Conservation (phyloP, 2,888 invertebrate genomes). For the Empis stercorea region DNA sequence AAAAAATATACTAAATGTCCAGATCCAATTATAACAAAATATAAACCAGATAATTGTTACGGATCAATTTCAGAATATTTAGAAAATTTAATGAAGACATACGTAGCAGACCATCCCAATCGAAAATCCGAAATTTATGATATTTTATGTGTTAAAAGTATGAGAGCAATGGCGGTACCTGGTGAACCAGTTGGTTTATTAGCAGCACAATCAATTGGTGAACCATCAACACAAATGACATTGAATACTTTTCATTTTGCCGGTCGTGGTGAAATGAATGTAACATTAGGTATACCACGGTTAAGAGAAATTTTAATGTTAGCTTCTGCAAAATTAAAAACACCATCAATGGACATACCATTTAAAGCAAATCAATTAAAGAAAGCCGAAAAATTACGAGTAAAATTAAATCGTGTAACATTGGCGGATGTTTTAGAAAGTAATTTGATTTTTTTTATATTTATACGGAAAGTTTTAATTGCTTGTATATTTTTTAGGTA, state of each 20-base stretch:
- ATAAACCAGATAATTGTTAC: constrained; percentile 61
- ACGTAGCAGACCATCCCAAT: constrained; percentile 38
- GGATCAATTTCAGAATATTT: constrained; percentile 77
- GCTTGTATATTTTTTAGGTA: constrained; percentile 21
- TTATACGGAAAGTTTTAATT: background rate
- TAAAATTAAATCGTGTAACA: constrained; percentile 63
- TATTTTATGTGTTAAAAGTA: constrained; percentile 61
- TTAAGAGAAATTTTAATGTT: constrained; percentile 94
- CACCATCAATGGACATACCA: constrained; percentile 93
- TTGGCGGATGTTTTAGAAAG: constrained; percentile 66
- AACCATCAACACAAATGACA: constrained; percentile 99
- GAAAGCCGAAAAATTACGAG: constrained; percentile 53
- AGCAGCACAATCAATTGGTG: constrained; percentile 96
- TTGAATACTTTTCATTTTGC: constrained; percentile 99
- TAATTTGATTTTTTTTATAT: constrained; percentile 10
- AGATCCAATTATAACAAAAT: constrained; percentile 58
- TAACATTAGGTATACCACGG: constrained; percentile 97
- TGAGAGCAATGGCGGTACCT: constrained; percentile 66
- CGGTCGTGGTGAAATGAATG: constrained; percentile 99
- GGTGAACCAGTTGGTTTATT: constrained; percentile 87
- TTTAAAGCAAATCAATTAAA: constrained; percentile 45
- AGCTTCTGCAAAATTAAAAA: constrained; percentile 84
- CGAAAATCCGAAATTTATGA: constrained; percentile 44
- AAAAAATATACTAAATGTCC: constrained; percentile 45
- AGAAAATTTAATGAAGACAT: constrained; percentile 50